Conservation (phyloP, 2,113 vertebrate species). For the Alethe diademata region DNA sequence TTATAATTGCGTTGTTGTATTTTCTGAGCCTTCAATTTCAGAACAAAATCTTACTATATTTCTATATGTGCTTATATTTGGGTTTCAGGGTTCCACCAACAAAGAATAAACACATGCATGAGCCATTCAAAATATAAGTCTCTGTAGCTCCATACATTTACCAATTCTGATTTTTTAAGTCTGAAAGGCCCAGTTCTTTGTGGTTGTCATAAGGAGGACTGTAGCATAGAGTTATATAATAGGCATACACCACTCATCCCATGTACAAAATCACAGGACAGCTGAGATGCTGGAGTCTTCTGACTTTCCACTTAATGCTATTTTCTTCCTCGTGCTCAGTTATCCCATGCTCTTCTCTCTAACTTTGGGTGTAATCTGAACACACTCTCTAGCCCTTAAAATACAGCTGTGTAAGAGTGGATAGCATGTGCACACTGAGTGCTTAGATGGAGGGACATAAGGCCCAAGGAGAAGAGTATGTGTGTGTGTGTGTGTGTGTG, state of each 20-base stretch:
- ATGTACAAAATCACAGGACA: neutral
- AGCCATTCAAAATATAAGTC: neutral
- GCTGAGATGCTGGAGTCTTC: neutral
- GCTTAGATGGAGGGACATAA: neutral
- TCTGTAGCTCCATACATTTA: neutral
- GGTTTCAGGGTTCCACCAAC: neutral
- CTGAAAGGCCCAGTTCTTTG: neutral
- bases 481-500: neutral
- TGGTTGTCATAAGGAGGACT: neutral
- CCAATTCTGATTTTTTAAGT: neutral
- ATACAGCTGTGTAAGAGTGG: neutral
- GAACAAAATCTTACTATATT: neutral
- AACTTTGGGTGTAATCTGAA: neutral
- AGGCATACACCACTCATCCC: neutral
- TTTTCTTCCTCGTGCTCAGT: neutral
- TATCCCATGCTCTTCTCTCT: fast-evolving
- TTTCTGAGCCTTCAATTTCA: neutral
- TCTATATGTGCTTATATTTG: neutral
- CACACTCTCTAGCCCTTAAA: fast-evolving
- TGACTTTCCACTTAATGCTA: neutral
- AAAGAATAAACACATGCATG: neutral
- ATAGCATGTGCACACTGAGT: neutral
- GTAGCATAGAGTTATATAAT: neutral
- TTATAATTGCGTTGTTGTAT: neutral
- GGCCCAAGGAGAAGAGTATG: neutral